phyloP scores from a whole-genome alignment of 2,113 vertebrate species.

The Rhabdomys dilectus region DNA sequence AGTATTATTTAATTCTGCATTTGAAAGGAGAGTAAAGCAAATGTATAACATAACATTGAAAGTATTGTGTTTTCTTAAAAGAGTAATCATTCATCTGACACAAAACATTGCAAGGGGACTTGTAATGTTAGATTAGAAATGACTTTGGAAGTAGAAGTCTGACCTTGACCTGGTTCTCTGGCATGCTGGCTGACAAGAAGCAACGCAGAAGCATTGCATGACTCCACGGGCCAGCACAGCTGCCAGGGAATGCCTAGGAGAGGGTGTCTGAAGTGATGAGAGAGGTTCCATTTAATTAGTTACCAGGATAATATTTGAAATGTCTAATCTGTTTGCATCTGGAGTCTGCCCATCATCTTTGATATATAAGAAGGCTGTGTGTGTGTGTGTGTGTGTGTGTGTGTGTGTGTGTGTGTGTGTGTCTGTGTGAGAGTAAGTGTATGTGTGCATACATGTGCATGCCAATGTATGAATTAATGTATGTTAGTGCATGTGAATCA shows the following conservation, averaged over 20 bases:
- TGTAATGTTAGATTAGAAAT: neutral
- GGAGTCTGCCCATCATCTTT: neutral
- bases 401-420: neutral
- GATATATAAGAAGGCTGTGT: neutral
- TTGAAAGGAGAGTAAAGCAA: neutral
- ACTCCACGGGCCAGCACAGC: neutral
- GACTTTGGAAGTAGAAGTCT: neutral
- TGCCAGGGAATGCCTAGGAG: neutral
- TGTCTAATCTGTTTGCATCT: neutral
- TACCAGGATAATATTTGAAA: neutral
- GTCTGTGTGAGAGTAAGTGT: neutral
- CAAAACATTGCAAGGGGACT: neutral
- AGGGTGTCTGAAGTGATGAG: neutral
- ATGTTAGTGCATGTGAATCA: too few species aligned
- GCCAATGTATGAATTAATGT: neutral
- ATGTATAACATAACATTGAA: neutral
- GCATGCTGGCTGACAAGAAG: neutral
- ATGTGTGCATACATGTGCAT: too few species aligned
- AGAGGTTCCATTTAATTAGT: neutral
- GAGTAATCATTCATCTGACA: neutral
- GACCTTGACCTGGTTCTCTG: neutral
- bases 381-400: neutral
- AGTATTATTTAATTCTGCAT: conserved; percentile 31
- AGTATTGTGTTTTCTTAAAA: neutral
- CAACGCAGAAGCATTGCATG: accelerated